Evolutionary conservation across 2,797 vertebrate species (phyloP), one percentile per base, ranked within the genome.

Genomic region (Poeciliopsis infans): DNA sequence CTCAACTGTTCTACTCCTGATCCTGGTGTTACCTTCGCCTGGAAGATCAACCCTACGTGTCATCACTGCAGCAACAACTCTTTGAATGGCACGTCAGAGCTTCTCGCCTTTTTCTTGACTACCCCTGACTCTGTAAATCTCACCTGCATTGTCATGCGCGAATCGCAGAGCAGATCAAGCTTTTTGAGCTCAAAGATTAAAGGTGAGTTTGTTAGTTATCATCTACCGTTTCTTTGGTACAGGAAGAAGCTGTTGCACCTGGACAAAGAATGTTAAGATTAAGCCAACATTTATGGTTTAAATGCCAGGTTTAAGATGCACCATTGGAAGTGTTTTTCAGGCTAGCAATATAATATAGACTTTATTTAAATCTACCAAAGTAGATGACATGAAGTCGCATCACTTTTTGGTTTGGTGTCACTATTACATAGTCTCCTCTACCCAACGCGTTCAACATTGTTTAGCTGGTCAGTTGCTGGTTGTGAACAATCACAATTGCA

Each of bases 101-200:
- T 89, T 11, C 0, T 59, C 0, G 28, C 4, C 0, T 12, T 51
- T 10, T 16, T 89, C 10, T 36, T 10, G 8, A 72, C 0, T 2
- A n/a, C 2, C 1, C 15, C 70, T 25, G 41, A 0, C 3, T 0
- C 0, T 0, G 7, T 41, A 0, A 2, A 11, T 0, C 72, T 94
- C 7, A 91, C 2, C 66, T 95, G 94, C 86, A 87, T 0, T 12
- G 53, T 83, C 53, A 85, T 3, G 7, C 82, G 2, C 1, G 2
- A 18, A 0, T 11, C 0, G 0, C 82, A 88, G 4, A 55, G 0
- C 0, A 1, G 1, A 13, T 68, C 72, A 2, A 2, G 0, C 0
- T 0, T 1, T 2, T 2, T 80, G 20, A 71, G 1, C 2, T 0
- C 0, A 25, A 16, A 25, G 2, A 93, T 90, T 71, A 0, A 49